These are phyloP conservation scores for Torymus texanus DNA, from an alignment of 2,888 invertebrate species.

Conservation along the genomic window DNA sequence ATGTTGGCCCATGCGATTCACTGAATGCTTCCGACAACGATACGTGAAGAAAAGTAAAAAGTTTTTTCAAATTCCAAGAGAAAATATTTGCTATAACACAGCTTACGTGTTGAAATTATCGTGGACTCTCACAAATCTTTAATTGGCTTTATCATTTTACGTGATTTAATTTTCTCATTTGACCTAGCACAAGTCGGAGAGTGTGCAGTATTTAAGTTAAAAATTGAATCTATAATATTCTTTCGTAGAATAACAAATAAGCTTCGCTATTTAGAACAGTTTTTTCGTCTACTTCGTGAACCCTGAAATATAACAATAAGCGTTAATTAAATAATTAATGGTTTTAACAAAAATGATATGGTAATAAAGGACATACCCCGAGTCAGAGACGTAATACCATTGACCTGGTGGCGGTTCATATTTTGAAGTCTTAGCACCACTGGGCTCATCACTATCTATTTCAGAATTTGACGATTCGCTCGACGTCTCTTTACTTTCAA, in stretches of 20 bases:
- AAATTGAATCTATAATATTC: conserved; percentile 82
- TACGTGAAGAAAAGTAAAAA: conserved; percentile 17
- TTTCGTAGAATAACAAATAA: conserved; percentile 96
- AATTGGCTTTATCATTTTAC: conserved; percentile 35
- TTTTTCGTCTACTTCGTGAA: conserved; percentile 87
- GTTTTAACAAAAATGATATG: not conserved
- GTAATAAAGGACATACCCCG: conserved; percentile 74
- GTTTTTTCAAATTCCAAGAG: conserved; percentile 13
- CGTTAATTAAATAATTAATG: not conserved
- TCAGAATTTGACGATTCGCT: conserved; percentile 72
- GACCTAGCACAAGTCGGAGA: conserved; percentile 31
- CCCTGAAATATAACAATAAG: conserved; percentile 71
- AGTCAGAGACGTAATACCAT: conserved; percentile 97
- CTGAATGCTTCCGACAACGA: conserved; percentile 13
- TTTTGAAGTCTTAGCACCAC: conserved; percentile 70
- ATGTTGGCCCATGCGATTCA: conserved; percentile 27
- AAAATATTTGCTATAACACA: conserved; percentile 34
- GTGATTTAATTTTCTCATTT: conserved; percentile 23
- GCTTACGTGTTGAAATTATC: conserved; percentile 23
- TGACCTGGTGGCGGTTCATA: conserved; percentile 81
- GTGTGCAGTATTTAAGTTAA: conserved; percentile 37
- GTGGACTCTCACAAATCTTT: conserved; percentile 27
- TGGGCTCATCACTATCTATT: conserved; percentile 73
- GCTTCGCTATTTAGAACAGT: conserved; percentile 91
- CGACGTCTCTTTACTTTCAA: conserved; percentile 61